Evolutionary conservation across 1,140 invertebrate species (phyloP).

Genomic region (Helicoverpa armigera): DNA sequence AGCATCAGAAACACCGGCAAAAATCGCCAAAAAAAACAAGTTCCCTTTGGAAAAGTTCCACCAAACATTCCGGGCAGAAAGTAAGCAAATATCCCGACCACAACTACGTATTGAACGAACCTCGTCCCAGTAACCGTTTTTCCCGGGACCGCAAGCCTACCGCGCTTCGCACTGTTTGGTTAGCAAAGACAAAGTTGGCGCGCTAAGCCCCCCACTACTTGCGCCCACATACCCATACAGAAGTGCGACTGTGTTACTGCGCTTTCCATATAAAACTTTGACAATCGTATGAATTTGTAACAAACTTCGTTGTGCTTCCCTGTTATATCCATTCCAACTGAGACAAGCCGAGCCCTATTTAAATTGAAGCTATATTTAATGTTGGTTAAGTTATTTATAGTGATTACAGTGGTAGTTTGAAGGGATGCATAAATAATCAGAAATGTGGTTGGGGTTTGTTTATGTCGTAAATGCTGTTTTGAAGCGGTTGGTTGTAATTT

Average conservation of each 20-base stretch:
- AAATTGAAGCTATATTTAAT: neutral
- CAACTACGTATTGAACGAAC: constrained; percentile 14
- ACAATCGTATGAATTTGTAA: constrained; percentile 42
- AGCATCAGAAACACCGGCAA: too few relatives aligned
- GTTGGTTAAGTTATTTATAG: neutral
- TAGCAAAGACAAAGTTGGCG: constrained; percentile 32
- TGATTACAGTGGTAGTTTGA: neutral
- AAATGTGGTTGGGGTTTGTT: neutral
- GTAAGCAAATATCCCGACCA: neutral
- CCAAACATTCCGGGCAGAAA: neutral
- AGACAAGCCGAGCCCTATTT: neutral
- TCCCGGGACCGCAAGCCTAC: constrained; percentile 7
- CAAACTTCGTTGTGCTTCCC: constrained; percentile 19
- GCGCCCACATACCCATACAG: neutral
- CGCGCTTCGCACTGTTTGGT: constrained; percentile 3
- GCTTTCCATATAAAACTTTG: constrained; percentile 43
- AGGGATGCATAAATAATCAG: neutral
- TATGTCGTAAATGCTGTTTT: neutral
- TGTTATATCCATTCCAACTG: constrained; percentile 1
- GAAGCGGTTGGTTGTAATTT: neutral
- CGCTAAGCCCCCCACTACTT: constrained; percentile 12
- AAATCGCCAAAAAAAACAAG: neutral
- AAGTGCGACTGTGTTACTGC: neutral
- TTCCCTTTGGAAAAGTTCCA: neutral
- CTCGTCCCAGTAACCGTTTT: neutral